Evolutionary conservation across 2,888 invertebrate species (phyloP).

Genomic region (Brachycybe producta): DNA sequence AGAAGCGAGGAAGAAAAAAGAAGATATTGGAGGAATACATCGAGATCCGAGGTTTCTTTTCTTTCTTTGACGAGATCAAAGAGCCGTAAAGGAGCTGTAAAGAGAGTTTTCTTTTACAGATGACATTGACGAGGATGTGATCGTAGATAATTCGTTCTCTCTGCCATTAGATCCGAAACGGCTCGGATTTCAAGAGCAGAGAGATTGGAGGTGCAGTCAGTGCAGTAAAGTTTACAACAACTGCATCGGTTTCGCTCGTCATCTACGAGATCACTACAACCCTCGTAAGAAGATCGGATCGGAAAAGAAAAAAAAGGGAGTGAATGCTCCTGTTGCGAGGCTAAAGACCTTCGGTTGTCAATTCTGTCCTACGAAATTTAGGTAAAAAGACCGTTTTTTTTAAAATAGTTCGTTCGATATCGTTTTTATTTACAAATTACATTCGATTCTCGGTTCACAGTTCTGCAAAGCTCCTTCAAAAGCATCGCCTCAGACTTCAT

Average conservation of each 20-base stretch:
- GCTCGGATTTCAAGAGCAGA: conserved; percentile 3
- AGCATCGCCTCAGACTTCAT: conserved; percentile 6
- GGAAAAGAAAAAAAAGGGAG: conserved; percentile 9
- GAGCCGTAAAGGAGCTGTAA: conserved; percentile 4
- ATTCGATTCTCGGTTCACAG: neutral
- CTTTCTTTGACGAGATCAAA: neutral
- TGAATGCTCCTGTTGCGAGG: conserved; percentile 5
- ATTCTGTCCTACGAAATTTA: conserved; percentile 16
- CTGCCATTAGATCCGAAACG: conserved; percentile 8
- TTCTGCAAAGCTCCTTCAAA: conserved; percentile 3
- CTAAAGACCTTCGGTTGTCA: conserved; percentile 15
- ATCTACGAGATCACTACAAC: conserved; percentile 18
- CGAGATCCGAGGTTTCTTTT: conserved; percentile 10
- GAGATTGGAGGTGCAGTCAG: conserved; percentile 20
- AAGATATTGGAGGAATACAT: conserved; percentile 4
- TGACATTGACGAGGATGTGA: too few species aligned
- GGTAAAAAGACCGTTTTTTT: conserved; percentile 2
- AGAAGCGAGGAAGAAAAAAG: conserved; percentile 7
- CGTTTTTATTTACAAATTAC: neutral
- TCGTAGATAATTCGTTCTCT: neutral
- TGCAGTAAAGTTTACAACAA: conserved; percentile 14
- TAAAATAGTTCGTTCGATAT: neutral
- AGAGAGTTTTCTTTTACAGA: too few species aligned
- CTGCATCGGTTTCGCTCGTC: conserved; percentile 17
- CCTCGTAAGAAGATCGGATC: conserved; percentile 4